Conservation (phyloP, 2,888 invertebrate species). For the Standfussiana lucernea region DNA sequence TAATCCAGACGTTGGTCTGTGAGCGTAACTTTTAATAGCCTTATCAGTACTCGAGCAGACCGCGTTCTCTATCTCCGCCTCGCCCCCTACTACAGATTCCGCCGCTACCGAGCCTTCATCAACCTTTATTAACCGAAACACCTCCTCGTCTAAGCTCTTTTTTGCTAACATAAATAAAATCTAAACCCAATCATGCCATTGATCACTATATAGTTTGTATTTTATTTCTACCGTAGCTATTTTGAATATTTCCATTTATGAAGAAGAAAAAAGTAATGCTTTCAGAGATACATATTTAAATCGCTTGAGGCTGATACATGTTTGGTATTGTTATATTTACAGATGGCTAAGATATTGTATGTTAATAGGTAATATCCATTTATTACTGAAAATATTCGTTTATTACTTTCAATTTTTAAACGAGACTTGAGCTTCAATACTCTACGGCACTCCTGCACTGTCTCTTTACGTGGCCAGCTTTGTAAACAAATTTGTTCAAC, state of each 20-base stretch:
- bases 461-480: slow-evolving; percentile 60
- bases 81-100: slow-evolving; percentile 72
- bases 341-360: background rate
- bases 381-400: background rate
- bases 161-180: slow-evolving; percentile 35
- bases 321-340: background rate
- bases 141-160: slow-evolving; percentile 66
- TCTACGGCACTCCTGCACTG: slow-evolving; percentile 13
- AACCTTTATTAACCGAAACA: slow-evolving; percentile 80
- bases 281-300: background rate
- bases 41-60: slow-evolving; percentile 87
- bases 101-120: slow-evolving; percentile 72
- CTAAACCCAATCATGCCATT: slow-evolving; percentile 17
- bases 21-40: slow-evolving; percentile 90
- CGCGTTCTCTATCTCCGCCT: slow-evolving; percentile 78
- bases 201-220: slow-evolving; percentile 15
- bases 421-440: background rate
- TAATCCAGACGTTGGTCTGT: slow-evolving; percentile 82
- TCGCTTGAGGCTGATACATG: background rate
- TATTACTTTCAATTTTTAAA: background rate
- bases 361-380: background rate
- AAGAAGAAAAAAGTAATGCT: background rate
- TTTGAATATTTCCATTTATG: background rate
- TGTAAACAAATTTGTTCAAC: slow-evolving; percentile 77
- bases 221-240: background rate